phyloP scores from a whole-genome alignment of 1,140 invertebrate genomes.

The Drosophila baimaii region DNA sequence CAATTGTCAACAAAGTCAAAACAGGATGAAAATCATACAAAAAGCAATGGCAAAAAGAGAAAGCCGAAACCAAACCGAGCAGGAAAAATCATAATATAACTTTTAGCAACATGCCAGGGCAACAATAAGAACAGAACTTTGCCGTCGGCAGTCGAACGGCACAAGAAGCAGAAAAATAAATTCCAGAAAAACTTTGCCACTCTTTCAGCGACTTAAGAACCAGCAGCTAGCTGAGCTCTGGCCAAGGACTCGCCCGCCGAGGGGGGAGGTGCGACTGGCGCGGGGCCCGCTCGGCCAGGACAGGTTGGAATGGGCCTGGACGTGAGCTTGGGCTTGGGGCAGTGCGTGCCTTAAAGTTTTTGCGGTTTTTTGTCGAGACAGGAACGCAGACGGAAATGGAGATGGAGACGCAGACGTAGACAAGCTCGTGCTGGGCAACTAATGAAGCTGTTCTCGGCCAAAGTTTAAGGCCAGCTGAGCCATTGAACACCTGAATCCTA shows the following conservation, averaged over 20 bases:
- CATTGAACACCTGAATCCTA: conserved; percentile 35
- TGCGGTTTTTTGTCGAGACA: conserved; percentile 55
- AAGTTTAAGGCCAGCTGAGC: conserved; percentile 21
- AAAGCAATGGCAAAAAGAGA: conserved; percentile 28
- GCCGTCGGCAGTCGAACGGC: conserved; percentile 45
- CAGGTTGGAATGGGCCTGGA: conserved; percentile 36
- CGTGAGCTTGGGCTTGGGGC: conserved; percentile 33
- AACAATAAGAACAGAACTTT: conserved; percentile 59
- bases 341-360: conserved; percentile 75
- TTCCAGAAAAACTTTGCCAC: conserved; percentile 68
- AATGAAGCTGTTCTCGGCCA: conserved; percentile 67
- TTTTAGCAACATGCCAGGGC: conserved; percentile 70
- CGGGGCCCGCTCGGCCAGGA: too few species aligned
- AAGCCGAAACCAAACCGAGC: conserved; percentile 44
- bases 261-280: not conserved
- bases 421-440: conserved; percentile 68
- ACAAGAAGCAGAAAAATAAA: conserved; percentile 38
- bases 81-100: conserved; percentile 78
- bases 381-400: conserved; percentile 34
- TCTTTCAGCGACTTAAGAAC: conserved; percentile 63
- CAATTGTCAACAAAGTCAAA: conserved; percentile 82
- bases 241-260: conserved; percentile 31
- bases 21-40: conserved; percentile 56
- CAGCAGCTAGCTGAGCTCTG: conserved; percentile 45
- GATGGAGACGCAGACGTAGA: conserved; percentile 25